Conservation (phyloP, 2,888 invertebrate species). For the Cantharis lateralis region DNA sequence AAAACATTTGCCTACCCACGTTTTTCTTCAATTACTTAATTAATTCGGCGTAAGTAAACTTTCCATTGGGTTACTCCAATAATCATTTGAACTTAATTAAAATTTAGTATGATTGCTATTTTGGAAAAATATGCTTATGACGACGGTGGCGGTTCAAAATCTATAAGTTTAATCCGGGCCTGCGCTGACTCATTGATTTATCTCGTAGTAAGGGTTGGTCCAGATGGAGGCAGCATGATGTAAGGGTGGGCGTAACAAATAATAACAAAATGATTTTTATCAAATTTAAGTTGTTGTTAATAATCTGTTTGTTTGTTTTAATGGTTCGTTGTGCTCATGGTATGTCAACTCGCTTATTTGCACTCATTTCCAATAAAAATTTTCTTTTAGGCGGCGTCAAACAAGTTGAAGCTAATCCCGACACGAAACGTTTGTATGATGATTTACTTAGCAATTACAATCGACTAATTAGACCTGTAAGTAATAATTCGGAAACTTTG, state of each 20-base stretch:
- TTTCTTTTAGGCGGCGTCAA: slow-evolving; percentile 49
- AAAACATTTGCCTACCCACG: not conserved
- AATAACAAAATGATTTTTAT: slow-evolving; percentile 26
- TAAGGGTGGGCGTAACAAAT: slow-evolving; percentile 43
- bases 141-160: not conserved
- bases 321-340: slow-evolving; percentile 38
- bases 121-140: not conserved
- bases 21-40: not conserved
- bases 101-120: not conserved
- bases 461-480: slow-evolving; percentile 89
- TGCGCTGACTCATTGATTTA: slow-evolving; percentile 42
- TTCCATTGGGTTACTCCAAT: not conserved
- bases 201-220: slow-evolving; percentile 33
- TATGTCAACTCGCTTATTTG: slow-evolving; percentile 21
- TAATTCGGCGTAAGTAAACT: not conserved
- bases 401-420: slow-evolving; percentile 82
- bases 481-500: slow-evolving; percentile 89
- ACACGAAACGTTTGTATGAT: slow-evolving; percentile 93
- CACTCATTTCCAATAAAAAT: not conserved
- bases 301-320: slow-evolving; percentile 29
- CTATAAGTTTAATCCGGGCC: slow-evolving; percentile 19
- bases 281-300: slow-evolving; percentile 23
- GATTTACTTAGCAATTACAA: slow-evolving; percentile 96
- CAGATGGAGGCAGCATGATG: slow-evolving; percentile 33
- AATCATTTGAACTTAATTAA: not conserved